These are phyloP conservation scores for Nemotelus nigrinus DNA, from an alignment of 2,888 invertebrate genomes.

Conservation along the genomic window DNA sequence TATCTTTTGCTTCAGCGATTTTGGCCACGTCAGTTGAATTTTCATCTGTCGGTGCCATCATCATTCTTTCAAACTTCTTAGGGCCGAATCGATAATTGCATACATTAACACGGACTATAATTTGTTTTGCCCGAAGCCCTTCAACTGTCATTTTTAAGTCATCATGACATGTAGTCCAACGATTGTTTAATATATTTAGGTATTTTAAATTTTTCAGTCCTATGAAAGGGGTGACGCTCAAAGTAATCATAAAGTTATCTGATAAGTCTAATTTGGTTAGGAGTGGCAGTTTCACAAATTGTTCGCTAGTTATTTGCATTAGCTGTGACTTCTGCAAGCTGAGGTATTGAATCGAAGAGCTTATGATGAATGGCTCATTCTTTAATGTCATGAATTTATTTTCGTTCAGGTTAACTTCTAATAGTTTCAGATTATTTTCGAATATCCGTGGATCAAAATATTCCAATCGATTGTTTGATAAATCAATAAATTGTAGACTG, in stretches of 20 bases:
- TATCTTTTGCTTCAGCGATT: neutral
- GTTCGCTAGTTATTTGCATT: constrained; percentile 66
- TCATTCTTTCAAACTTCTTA: constrained; percentile 58
- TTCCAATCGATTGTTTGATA: constrained; percentile 72
- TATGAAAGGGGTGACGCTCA: constrained; percentile 66
- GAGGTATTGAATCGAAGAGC: constrained; percentile 68
- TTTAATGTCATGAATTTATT: constrained; percentile 71
- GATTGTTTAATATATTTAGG: constrained; percentile 69
- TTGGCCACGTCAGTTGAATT: neutral
- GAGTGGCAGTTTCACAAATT: constrained; percentile 69
- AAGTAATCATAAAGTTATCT: constrained; percentile 70
- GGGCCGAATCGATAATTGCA: constrained; percentile 52
- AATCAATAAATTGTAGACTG: constrained; percentile 68
- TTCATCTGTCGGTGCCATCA: constrained; percentile 45
- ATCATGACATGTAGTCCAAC: constrained; percentile 68
- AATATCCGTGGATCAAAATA: constrained; percentile 68
- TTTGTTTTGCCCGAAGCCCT: constrained; percentile 54
- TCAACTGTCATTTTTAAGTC: constrained; percentile 58
- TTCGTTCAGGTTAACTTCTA: constrained; percentile 70
- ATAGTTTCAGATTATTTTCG: constrained; percentile 67
- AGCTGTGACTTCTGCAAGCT: constrained; percentile 71
- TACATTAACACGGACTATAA: constrained; percentile 55
- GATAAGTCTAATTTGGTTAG: constrained; percentile 70
- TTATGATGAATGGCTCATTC: constrained; percentile 69
- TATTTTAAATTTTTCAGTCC: constrained; percentile 66